Conservation (phyloP, 2,888 invertebrate genomes). For the Agrilus mali region DNA sequence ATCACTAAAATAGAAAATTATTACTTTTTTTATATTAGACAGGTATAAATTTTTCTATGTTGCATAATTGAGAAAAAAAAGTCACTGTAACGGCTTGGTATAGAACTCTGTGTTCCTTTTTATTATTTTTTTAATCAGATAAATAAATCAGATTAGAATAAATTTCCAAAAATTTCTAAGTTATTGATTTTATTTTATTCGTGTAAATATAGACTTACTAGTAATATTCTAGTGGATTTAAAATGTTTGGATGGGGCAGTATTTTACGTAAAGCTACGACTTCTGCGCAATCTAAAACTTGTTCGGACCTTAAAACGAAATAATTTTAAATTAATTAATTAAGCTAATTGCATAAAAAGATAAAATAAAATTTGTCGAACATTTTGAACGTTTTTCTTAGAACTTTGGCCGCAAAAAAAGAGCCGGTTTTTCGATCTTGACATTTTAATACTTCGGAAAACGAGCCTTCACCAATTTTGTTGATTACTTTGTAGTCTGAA, state of each 20-base stretch:
- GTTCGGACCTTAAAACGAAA: conserved; percentile 29
- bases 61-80: too few relatives aligned
- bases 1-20: conserved; percentile 35
- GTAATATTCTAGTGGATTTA: conserved; percentile 48
- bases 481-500: conserved; percentile 47
- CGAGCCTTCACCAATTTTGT: conserved; percentile 57
- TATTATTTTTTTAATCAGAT: too few relatives aligned
- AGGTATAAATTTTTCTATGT: too few relatives aligned
- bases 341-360: neutral
- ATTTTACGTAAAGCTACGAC: conserved; percentile 47
- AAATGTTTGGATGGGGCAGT: conserved; percentile 45
- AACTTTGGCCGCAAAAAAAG: conserved; percentile 47
- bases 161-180: too few relatives aligned
- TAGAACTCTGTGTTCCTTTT: too few relatives aligned
- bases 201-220: conserved; percentile 40
- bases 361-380: conserved; percentile 26
- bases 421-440: conserved; percentile 41
- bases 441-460: conserved; percentile 58
- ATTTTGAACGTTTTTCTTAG: conserved; percentile 46
- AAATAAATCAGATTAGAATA: too few relatives aligned
- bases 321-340: conserved; percentile 7
- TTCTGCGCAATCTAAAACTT: conserved; percentile 42
- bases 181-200: conserved; percentile 5
- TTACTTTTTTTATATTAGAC: too few relatives aligned
- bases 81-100: too few relatives aligned